Conservation (phyloP, 2,797 vertebrate genomes). For the Paratrypauchen microcephalus region DNA sequence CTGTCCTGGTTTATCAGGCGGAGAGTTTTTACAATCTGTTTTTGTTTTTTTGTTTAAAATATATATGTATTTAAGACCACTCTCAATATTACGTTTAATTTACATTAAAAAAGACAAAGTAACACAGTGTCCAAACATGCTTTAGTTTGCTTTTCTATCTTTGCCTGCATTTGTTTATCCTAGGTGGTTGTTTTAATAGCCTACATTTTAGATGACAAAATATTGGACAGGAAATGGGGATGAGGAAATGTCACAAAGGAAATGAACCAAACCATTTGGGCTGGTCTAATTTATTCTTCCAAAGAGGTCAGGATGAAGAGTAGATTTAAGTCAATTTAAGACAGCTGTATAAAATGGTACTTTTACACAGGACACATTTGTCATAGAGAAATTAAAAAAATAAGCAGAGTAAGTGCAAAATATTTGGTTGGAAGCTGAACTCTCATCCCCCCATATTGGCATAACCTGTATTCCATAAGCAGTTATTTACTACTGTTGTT, state of each 20-base stretch:
- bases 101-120: not conserved
- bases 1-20: not conserved
- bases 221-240: constrained; percentile 4
- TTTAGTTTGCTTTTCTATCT: not conserved
- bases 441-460: too few relatives aligned
- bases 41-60: not conserved
- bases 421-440: too few relatives aligned
- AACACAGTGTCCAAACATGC: not conserved
- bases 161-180: not conserved
- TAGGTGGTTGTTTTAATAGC: not conserved
- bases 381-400: not conserved
- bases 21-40: not conserved
- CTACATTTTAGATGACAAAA: not conserved
- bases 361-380: not conserved
- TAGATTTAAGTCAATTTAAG: not conserved
- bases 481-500: too few relatives aligned
- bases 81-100: not conserved
- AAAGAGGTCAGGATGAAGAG: not conserved
- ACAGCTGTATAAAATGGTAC: not conserved
- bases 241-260: constrained; percentile 4
- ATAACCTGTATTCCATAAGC: too few relatives aligned
- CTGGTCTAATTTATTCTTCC: constrained; percentile 4
- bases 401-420: not conserved
- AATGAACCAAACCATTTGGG: constrained; percentile 8
- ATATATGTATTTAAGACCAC: not conserved